Base-by-base conservation (phyloP, 2,888 invertebrate genomes). In the Drepanosiphum platanoidis region DNA sequence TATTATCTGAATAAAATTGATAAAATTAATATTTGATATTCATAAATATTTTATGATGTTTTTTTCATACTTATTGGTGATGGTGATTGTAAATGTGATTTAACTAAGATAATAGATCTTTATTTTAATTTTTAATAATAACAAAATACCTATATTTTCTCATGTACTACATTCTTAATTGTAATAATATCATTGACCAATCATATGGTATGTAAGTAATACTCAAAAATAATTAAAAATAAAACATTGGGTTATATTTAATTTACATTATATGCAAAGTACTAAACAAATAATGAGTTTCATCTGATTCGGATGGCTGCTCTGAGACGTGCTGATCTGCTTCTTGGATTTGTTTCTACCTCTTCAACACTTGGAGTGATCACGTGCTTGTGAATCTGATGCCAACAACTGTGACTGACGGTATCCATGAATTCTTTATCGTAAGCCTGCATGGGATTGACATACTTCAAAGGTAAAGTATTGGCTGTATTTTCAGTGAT, bases 241-340 rank as follows among this genome's bases (percentile, higher is more conserved):
- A 27, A 64, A 34, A 34, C 2, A 68, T 9, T 18, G 34, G 18
- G 22, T 75, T 39, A 70, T 58, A 71, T 30, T 61, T 61, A 36
- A 42, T 72, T 22, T 61, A 81, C 8, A 61, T 32, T 11, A 30
- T 32, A 22, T 39, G 0, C 5, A 71, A 11, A 8, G 61, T 64
- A 27, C 52, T 30, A 39, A 58, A 75, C 3, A 52, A n/a, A n/a
- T n/a, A 30, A 58, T 18, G 5, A 46, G 22, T n/a, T 34, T 46
- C 87, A 87, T 77, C 86, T 82, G 72, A 94, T 88, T 92, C 95
- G 97, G 66, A 93, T 90, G 71, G 96, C 96, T 86, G 95, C 96
- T 89, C 98, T 91, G 87, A 98, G 90, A 89, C 96, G 96, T 0
- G 97, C 97, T 82, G 97, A 97, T 88, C 97, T 92, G 89, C 96